phyloP scores from a whole-genome alignment of 2,888 invertebrate species.

The Apotomis turbidana region DNA sequence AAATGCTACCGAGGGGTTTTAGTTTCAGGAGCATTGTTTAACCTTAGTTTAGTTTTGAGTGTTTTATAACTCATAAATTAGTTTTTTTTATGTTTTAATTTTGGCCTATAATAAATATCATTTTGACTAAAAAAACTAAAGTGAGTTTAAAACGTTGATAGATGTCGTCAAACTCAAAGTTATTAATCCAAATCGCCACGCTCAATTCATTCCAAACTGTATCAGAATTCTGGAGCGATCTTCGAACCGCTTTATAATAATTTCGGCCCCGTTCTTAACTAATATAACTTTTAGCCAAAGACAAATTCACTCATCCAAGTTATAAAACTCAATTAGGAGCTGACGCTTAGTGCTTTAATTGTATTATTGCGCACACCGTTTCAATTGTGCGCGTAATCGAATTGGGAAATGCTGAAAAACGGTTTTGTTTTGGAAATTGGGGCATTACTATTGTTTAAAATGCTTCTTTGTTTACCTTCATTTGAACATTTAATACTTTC shows the following conservation, averaged over 20 bases:
- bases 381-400: conserved; percentile 28
- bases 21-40: too few species aligned
- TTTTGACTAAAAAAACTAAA: too few species aligned
- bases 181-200: conserved; percentile 29
- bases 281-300: conserved; percentile 45
- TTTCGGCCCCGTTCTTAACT: conserved; percentile 42
- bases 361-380: conserved; percentile 39
- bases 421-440: background rate
- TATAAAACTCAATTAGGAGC: conserved; percentile 44
- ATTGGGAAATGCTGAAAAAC: conserved; percentile 1
- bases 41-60: too few species aligned
- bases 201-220: conserved; percentile 42
- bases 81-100: too few species aligned
- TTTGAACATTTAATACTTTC: too few species aligned
- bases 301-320: conserved; percentile 45
- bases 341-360: conserved; percentile 43
- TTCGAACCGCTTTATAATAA: conserved; percentile 43
- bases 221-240: conserved; percentile 39
- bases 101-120: background rate
- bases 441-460: background rate
- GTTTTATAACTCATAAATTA: too few species aligned
- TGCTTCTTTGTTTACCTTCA: too few species aligned
- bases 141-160: background rate
- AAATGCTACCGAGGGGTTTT: too few species aligned
- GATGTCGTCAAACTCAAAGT: conserved; percentile 29